Evolutionary conservation across 1,140 invertebrate species (phyloP), one percentile per base, ranked within the genome.

Genomic region (Panagrolaimus sp.): DNA sequence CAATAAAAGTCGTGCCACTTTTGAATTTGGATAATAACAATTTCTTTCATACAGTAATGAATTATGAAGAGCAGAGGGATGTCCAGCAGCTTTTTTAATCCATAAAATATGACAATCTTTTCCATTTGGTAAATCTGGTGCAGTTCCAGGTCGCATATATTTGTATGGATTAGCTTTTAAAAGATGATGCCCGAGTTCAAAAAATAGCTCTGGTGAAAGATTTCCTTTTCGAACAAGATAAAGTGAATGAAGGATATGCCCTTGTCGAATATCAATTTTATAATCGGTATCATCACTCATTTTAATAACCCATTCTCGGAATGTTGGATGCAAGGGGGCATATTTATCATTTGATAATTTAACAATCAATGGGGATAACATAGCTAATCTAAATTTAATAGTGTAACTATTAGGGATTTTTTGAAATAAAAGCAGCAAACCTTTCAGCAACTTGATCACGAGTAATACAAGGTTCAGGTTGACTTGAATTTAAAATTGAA

Each of bases 141-240:
- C 83, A 28, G 72, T 64, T 4, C 74, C 74, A 24, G 72, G 47
- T 7, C 63, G 82, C 58, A 85, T 79, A 68, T 84, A 85, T 76
- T 87, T 87, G 84, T 96, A 96, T 74, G 96, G 89, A 82, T 97
- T 93, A 7, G 93, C 94, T 86, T 97, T 96, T 0, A 98, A 84
- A 65, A 96, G 91, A 83, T 98, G 94, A 85, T 97, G 94, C 4
- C 92, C 93, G 21, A 98, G 85, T 84, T 97, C 94, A 70, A 96
- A 87, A 0, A 91, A 90, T 76, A 91, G 91, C 75, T 94, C 92
- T 0, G 90, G 87, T 78, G 90, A 89, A 28, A 96, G 85, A 1
- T 90, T 88, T 83, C 91, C 89, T 3, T 93, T 87, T 65, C 93
- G 88, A 3, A 91, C 91, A 73, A 96, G 85, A 63, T 91, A 87